Conservation (phyloP, 2,797 vertebrate species). For the Acrossocheilus fasciatus region DNA sequence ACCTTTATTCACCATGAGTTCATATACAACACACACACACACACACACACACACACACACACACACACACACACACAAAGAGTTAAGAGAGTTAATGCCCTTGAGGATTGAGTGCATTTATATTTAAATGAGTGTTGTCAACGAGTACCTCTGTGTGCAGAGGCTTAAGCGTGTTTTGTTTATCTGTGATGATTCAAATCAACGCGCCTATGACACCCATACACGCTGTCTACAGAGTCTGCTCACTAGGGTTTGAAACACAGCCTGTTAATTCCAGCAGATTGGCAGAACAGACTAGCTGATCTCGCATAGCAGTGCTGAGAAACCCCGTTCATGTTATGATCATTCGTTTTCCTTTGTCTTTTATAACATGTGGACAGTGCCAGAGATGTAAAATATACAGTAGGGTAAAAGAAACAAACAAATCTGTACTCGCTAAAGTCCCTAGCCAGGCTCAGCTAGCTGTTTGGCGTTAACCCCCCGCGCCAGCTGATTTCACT, state of each 20-base stretch:
- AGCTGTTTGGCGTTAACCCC: conserved; percentile 42
- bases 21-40: neutral
- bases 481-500: conserved; percentile 33
- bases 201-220: neutral
- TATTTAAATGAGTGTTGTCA: neutral
- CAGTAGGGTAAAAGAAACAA: neutral
- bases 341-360: neutral
- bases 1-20: neutral
- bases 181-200: neutral
- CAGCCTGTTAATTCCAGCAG: conserved; percentile 10
- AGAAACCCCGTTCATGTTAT: neutral
- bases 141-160: neutral
- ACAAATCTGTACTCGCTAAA: conserved; percentile 45
- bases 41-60: neutral
- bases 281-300: neutral
- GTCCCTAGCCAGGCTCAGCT: conserved; percentile 43
- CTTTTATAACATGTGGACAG: neutral
- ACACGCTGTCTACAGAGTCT: neutral
- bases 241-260: neutral
- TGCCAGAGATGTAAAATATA: neutral
- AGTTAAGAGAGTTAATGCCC: neutral
- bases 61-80: neutral
- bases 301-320: neutral
- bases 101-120: neutral
- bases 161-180: neutral